These are phyloP conservation scores for Drosophila sechellia DNA, from an alignment of 1,140 invertebrate genomes.

Conservation along the genomic window DNA sequence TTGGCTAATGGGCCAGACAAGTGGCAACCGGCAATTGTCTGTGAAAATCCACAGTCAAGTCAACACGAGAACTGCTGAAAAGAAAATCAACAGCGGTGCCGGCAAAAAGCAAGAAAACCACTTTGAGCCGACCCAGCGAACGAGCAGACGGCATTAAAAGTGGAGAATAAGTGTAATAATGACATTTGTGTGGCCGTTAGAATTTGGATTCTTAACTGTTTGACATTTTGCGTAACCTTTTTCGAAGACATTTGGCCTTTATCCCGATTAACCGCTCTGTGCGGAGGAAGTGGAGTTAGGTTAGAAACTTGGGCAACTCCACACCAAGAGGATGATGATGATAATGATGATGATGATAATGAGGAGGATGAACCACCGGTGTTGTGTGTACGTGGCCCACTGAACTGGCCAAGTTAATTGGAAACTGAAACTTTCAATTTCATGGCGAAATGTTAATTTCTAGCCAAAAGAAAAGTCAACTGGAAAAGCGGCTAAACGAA, in stretches of 20 bases:
- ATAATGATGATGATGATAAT: background rate
- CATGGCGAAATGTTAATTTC: constrained; percentile 61
- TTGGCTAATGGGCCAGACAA: constrained; percentile 46
- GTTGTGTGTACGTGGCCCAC: constrained; percentile 32
- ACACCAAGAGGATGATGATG: constrained; percentile 2
- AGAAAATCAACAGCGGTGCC: constrained; percentile 36
- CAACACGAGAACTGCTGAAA: constrained; percentile 36
- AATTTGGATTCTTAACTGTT: constrained; percentile 81
- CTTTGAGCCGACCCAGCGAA: constrained; percentile 27
- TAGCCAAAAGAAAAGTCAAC: constrained; percentile 48
- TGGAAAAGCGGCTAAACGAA: constrained; percentile 27
- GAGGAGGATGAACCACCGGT: constrained; percentile 21
- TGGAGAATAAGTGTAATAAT: constrained; percentile 81
- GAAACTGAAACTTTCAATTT: constrained; percentile 72
- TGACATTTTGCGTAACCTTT: constrained; percentile 84
- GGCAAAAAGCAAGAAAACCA: constrained; percentile 14
- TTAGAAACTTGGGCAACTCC: constrained; percentile 32
- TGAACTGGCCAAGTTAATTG: constrained; percentile 56
- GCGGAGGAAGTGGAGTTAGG: constrained; percentile 27
- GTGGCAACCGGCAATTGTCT: constrained; percentile 54
- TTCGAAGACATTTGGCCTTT: constrained; percentile 80
- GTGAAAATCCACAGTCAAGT: constrained; percentile 61
- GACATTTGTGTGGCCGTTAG: constrained; percentile 82
- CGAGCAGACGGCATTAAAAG: constrained; percentile 75
- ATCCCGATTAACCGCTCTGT: constrained; percentile 53